These are phyloP conservation scores for Hydraecia micacea DNA, from an alignment of 2,888 invertebrate species.

Conservation along the genomic window DNA sequence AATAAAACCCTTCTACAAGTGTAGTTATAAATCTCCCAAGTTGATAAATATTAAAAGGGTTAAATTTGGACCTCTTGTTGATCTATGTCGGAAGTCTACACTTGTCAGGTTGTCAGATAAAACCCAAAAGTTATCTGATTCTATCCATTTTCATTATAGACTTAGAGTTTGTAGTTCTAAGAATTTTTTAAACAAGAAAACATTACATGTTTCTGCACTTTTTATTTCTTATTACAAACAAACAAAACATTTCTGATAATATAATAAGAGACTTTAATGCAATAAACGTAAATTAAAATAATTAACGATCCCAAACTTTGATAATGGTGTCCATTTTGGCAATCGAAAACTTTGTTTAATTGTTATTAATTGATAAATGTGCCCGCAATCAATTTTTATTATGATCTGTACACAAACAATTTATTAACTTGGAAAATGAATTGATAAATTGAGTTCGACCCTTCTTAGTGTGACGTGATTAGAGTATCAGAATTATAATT, in stretches of 20 bases:
- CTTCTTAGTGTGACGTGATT: not conserved
- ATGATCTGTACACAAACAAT: slow-evolving; percentile 23
- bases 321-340: slow-evolving; percentile 37
- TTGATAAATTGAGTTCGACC: slow-evolving; percentile 21
- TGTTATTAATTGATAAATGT: slow-evolving; percentile 52
- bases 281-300: slow-evolving; percentile 39
- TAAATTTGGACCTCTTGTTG: not conserved
- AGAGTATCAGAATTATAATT: not conserved
- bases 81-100: slow-evolving; percentile 26
- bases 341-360: slow-evolving; percentile 44
- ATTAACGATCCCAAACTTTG: slow-evolving; percentile 36
- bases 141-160: not conserved
- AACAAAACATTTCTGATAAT: not conserved
- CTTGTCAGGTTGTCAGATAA: slow-evolving; percentile 25
- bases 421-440: slow-evolving; percentile 28
- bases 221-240: not conserved
- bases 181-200: not conserved
- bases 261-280: not conserved
- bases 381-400: slow-evolving; percentile 45
- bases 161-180: not conserved
- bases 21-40: slow-evolving; percentile 20
- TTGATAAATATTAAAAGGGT: slow-evolving; percentile 43
- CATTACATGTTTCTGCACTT: not conserved
- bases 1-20: not conserved
- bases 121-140: slow-evolving; percentile 5